These are phyloP conservation scores for Columba janthina DNA, from an alignment of 2,113 vertebrate genomes.

Conservation along the genomic window DNA sequence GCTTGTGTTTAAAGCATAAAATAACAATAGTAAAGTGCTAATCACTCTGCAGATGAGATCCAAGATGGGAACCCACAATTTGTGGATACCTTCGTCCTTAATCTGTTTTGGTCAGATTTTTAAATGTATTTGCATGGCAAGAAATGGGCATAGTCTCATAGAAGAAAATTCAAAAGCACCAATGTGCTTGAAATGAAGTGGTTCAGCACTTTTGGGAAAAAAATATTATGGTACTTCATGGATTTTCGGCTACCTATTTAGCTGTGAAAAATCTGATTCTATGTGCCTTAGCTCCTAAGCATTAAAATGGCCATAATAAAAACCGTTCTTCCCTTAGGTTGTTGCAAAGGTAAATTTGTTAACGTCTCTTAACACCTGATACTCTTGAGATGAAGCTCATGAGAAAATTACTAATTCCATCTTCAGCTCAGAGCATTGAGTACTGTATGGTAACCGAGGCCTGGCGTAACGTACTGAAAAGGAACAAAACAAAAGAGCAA, in stretches of 20 bases:
- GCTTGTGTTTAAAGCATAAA: not conserved
- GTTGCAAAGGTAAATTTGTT: not conserved
- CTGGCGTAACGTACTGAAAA: not conserved
- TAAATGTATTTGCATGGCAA: not conserved
- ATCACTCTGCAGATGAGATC: not conserved
- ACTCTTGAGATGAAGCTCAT: not conserved
- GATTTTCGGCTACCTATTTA: conserved; percentile 3
- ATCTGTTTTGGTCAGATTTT: not conserved
- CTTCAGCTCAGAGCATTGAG: not conserved
- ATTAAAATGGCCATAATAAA: not conserved
- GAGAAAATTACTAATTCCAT: not conserved
- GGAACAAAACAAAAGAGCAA: not conserved
- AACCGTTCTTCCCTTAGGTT: not conserved
- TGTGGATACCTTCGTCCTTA: not conserved
- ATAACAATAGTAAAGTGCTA: not conserved
- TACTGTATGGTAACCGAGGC: not conserved
- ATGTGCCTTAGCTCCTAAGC: not conserved
- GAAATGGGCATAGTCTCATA: not conserved
- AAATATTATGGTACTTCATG: not conserved
- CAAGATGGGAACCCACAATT: not conserved
- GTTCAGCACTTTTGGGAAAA: not conserved
- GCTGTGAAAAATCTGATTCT: not conserved
- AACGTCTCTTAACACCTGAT: not conserved
- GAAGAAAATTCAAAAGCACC: not conserved
- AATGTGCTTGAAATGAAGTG: not conserved